These are phyloP conservation scores for Molossus molossus DNA, from an alignment of 2,797 vertebrate species.

Conservation along the genomic window DNA sequence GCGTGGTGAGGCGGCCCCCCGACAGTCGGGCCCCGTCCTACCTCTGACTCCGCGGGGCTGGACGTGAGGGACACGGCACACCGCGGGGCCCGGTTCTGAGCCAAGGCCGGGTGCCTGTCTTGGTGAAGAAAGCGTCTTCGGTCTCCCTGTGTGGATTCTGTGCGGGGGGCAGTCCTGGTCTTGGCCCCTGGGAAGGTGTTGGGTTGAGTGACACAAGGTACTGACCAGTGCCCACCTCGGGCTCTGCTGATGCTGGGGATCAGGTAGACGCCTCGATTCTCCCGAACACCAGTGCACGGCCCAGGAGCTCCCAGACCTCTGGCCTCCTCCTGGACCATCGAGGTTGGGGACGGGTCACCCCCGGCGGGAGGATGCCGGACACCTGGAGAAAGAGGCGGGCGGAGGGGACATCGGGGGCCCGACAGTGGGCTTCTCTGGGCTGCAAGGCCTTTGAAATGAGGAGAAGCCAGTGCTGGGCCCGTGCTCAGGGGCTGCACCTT, in stretches of 20 bases:
- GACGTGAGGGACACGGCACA: fast-evolving
- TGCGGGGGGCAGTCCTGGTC: fast-evolving
- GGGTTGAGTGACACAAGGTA: fast-evolving
- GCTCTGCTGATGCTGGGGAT: fast-evolving
- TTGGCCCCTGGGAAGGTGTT: no score
- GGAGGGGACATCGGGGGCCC: no score
- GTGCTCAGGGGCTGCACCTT: background rate
- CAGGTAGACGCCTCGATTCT: background rate
- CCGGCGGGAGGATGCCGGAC: background rate
- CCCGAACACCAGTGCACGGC: fast-evolving
- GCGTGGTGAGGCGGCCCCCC: fast-evolving
- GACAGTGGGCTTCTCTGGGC: no score
- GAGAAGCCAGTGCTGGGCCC: background rate
- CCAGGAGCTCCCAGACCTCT: background rate
- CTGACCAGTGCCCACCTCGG: fast-evolving
- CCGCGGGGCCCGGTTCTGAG: background rate
- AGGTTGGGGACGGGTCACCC: background rate
- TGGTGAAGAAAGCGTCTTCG: background rate
- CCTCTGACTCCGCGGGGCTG: background rate
- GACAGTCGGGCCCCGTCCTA: fast-evolving
- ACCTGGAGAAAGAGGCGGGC: background rate
- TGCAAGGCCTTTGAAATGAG: background rate
- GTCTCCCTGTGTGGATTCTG: background rate
- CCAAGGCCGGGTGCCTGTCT: background rate
- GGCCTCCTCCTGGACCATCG: background rate